phyloP scores from a whole-genome alignment of 2,113 vertebrate species.

The Ondatra zibethicus region DNA sequence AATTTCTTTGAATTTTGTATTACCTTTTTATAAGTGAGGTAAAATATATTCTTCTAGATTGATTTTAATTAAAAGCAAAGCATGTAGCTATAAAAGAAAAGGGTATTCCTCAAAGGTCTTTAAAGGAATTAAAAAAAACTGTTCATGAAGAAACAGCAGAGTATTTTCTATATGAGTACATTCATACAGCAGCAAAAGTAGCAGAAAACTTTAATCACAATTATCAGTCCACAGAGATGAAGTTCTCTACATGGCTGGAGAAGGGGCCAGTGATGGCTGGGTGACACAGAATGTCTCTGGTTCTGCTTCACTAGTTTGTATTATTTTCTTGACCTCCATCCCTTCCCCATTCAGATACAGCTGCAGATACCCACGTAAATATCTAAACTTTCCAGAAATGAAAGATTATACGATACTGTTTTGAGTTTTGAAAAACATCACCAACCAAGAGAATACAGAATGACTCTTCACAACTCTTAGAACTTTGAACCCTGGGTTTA shows the following conservation, averaged over 20 bases:
- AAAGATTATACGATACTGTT: not conserved
- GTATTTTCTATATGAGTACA: not conserved
- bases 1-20: not conserved
- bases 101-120: not conserved
- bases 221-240: not conserved
- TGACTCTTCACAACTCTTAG: not conserved
- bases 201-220: not conserved
- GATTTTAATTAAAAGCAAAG: not conserved
- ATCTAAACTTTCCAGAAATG: not conserved
- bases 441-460: not conserved
- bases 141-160: not conserved
- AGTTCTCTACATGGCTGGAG: not conserved
- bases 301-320: not conserved
- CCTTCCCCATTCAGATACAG: not conserved
- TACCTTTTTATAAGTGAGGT: slow-evolving; percentile 1
- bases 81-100: not conserved
- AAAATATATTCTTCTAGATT: not conserved
- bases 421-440: not conserved
- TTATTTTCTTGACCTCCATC: not conserved
- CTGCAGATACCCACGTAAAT: not conserved
- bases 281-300: not conserved
- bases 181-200: not conserved
- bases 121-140: not conserved
- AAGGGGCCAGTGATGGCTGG: not conserved
- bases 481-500: not conserved